These are phyloP conservation scores for Euschistus heros DNA, from an alignment of 1,140 invertebrate genomes.

Conservation along the genomic window DNA sequence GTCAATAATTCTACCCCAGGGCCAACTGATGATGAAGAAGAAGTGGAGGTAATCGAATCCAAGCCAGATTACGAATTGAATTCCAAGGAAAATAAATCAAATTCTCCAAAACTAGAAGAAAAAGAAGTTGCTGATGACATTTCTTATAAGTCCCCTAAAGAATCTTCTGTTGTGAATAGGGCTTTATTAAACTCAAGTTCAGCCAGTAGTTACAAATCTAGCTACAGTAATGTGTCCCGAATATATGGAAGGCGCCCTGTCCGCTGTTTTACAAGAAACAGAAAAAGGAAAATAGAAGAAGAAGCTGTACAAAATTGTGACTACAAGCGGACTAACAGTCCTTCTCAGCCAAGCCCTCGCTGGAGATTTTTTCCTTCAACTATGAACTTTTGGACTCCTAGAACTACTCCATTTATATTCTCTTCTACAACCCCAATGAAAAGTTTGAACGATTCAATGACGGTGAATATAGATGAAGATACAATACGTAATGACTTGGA, in stretches of 20 bases:
- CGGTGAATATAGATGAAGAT: conserved; percentile 4
- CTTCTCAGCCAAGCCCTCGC: conserved; percentile 18
- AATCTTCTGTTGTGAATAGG: no score
- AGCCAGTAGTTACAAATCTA: not conserved
- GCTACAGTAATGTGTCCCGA: not conserved
- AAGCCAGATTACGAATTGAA: no score
- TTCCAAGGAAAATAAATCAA: no score
- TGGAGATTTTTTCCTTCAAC: conserved; percentile 16
- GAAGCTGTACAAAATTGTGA: not conserved
- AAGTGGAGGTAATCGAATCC: no score
- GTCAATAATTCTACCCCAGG: no score
- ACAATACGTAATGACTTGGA: not conserved
- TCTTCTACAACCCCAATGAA: not conserved
- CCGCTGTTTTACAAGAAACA: not conserved
- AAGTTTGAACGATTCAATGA: conserved; percentile 12
- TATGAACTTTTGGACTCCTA: not conserved
- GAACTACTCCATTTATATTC: not conserved
- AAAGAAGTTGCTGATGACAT: no score
- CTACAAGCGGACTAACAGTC: not conserved
- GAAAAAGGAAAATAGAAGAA: conserved; percentile 16
- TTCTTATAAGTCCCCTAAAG: no score
- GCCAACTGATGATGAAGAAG: no score
- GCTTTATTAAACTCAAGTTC: no score
- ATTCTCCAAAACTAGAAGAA: no score
- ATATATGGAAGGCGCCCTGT: conserved; percentile 10